A percentile compares a stretch with the other conserved stretches of the same genome.
Conservation (phyloP, 2,797 vertebrate species). For the Sitta carolinensis region DNA sequence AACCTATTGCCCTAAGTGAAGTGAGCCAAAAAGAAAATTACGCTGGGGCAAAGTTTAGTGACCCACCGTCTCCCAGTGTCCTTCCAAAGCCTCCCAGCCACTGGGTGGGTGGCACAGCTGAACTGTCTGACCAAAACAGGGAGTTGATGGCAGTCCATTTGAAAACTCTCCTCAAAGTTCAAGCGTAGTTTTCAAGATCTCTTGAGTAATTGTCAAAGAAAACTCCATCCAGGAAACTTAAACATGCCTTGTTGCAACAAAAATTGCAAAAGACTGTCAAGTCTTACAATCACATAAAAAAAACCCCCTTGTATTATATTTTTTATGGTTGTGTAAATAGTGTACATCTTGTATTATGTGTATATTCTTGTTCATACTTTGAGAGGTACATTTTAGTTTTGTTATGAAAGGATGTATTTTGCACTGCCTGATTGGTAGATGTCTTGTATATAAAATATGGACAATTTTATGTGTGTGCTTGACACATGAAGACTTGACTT, state of each 20-base stretch:
- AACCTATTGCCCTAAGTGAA: conserved; percentile 68
- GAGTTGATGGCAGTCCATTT: conserved; percentile 91
- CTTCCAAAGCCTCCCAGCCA: conserved; percentile 94
- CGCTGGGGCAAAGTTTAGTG: conserved; percentile 93
- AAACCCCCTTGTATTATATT: conserved; percentile 76
- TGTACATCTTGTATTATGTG: conserved; percentile 92
- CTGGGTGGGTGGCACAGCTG: conserved; percentile 85
- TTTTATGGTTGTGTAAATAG: conserved; percentile 89
- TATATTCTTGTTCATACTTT: conserved; percentile 91
- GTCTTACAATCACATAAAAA: conserved; percentile 64
- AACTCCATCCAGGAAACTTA: conserved; percentile 62
- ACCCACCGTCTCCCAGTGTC: conserved; percentile 93
- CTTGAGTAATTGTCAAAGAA: conserved; percentile 37
- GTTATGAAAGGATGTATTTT: conserved; percentile 90
- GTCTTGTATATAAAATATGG: conserved; percentile 80
- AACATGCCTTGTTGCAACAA: conserved; percentile 79
- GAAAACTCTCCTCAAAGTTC: conserved; percentile 92
- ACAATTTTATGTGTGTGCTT: conserved; percentile 74
- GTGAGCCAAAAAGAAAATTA: conserved; percentile 88
- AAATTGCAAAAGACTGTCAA: conserved; percentile 74
- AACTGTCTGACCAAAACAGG: conserved; percentile 78
- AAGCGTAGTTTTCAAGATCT: conserved; percentile 67
- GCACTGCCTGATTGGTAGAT: conserved; percentile 79
- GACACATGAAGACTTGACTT: conserved; percentile 76
- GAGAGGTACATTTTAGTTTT: conserved; percentile 95